Percentiles rank a stretch among this genome's conserved stretches.
Conservation (phyloP, 1,140 invertebrate species). For the Tigriopus japonicus region DNA sequence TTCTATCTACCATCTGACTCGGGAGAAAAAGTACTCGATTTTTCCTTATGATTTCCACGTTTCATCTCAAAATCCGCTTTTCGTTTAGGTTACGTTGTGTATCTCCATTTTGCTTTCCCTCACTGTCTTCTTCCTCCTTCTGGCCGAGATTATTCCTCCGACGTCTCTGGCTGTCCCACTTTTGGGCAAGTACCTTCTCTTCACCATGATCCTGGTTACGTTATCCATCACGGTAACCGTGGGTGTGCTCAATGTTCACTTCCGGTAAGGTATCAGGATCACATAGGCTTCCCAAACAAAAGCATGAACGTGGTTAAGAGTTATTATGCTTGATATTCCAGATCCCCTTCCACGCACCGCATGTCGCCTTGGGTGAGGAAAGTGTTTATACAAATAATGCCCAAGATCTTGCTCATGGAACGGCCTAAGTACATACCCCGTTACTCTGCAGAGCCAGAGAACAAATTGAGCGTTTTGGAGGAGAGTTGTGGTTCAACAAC, state of each 20-base stretch:
- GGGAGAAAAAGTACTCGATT: conserved; percentile 53
- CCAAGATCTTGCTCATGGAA: conserved; percentile 66
- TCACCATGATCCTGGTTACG: conserved; percentile 94
- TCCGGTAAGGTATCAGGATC: conserved; percentile 48
- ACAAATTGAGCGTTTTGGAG: no score
- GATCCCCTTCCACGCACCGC: conserved; percentile 87
- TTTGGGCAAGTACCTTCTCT: conserved; percentile 84
- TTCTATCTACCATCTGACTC: conserved; percentile 97
- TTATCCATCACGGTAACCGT: conserved; percentile 92
- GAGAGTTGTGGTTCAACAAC: no score
- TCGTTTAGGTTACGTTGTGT: conserved; percentile 56
- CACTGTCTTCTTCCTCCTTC: conserved; percentile 93
- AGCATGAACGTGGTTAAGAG: neutral
- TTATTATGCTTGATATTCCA: conserved; percentile 23
- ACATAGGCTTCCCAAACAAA: neutral
- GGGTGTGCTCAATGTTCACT: conserved; percentile 89
- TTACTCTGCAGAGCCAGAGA: conserved; percentile 26
- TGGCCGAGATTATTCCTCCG: conserved; percentile 97
- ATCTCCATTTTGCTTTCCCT: conserved; percentile 95
- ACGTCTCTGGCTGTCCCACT: conserved; percentile 93
- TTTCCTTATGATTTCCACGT: neutral
- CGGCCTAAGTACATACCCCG: conserved; percentile 60
- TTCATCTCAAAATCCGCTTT: neutral
- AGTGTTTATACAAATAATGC: conserved; percentile 74
- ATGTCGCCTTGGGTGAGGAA: conserved; percentile 75